Evolutionary conservation across 2,888 invertebrate species (phyloP).

Genomic region (Melikaiella ostensackeni): DNA sequence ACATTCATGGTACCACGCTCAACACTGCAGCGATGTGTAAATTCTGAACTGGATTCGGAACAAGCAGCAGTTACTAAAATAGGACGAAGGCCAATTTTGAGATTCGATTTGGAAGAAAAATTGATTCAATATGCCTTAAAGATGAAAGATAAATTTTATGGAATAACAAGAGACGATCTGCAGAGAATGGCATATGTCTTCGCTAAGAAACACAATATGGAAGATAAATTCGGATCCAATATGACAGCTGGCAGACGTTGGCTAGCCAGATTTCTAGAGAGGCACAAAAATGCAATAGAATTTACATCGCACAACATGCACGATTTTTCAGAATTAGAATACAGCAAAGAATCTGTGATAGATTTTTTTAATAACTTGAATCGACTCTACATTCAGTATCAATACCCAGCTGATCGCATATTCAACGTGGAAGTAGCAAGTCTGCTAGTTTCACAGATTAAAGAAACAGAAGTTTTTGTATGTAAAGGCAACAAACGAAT

Average conservation of each 20-base stretch:
- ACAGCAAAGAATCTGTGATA: neutral
- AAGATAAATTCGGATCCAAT: neutral
- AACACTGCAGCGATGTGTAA: neutral
- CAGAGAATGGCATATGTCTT: neutral
- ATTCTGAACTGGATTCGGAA: neutral
- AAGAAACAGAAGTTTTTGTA: neutral
- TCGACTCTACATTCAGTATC: neutral
- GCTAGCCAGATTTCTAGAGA: neutral
- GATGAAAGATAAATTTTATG: constrained; percentile 12
- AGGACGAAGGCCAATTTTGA: neutral
- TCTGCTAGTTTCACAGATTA: neutral
- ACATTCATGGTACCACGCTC: neutral
- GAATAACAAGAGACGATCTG: neutral
- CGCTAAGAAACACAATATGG: neutral
- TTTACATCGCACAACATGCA: neutral
- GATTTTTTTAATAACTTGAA: constrained; percentile 3
- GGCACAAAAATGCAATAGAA: neutral
- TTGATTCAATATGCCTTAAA: neutral
- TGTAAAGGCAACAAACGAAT: neutral
- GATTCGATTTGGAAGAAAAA: neutral
- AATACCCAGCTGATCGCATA: neutral
- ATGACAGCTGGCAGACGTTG: neutral
- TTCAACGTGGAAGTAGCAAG: constrained; percentile 10
- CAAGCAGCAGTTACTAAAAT: neutral
- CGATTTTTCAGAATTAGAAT: neutral